These are phyloP conservation scores for Motacilla tschutschensis DNA, from an alignment of 2,113 vertebrate genomes.

Conservation along the genomic window DNA sequence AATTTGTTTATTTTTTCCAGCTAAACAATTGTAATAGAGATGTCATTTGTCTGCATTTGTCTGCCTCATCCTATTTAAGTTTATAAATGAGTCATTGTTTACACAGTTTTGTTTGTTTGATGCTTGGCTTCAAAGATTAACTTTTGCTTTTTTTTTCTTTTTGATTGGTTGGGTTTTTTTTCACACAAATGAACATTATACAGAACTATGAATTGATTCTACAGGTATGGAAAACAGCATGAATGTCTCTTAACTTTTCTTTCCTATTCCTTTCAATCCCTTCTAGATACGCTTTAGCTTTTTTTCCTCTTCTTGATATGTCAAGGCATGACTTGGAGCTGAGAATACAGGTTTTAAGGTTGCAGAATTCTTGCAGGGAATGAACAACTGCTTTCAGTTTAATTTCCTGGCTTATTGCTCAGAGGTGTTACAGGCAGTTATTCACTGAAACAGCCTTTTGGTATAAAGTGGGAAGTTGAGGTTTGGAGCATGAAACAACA, in stretches of 20 bases:
- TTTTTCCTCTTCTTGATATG: not conserved
- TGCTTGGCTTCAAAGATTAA: constrained; percentile 36
- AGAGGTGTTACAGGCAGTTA: not conserved
- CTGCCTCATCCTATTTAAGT: not conserved
- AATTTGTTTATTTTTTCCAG: not conserved
- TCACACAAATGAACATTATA: constrained; percentile 51
- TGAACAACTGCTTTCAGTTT: not conserved
- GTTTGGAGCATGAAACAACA: not conserved
- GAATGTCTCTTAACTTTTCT: not conserved
- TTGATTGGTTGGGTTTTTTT: not conserved
- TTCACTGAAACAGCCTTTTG: not conserved
- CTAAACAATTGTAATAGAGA: not conserved
- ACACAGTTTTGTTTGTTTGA: not conserved
- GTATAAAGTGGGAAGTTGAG: not conserved
- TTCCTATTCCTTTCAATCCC: not conserved
- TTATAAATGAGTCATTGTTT: not conserved
- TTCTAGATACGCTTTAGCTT: not conserved
- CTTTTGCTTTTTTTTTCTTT: not conserved
- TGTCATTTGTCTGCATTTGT: not conserved
- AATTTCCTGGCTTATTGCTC: not conserved
- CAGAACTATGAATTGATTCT: constrained; percentile 84
- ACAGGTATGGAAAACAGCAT: constrained; percentile 80
- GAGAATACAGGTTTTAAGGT: not conserved
- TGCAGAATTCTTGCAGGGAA: not conserved
- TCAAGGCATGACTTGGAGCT: not conserved